Evolutionary conservation across 2,797 vertebrate species (phyloP), one percentile per base, ranked within the genome.

Genomic region (Crocidura indochinensis): DNA sequence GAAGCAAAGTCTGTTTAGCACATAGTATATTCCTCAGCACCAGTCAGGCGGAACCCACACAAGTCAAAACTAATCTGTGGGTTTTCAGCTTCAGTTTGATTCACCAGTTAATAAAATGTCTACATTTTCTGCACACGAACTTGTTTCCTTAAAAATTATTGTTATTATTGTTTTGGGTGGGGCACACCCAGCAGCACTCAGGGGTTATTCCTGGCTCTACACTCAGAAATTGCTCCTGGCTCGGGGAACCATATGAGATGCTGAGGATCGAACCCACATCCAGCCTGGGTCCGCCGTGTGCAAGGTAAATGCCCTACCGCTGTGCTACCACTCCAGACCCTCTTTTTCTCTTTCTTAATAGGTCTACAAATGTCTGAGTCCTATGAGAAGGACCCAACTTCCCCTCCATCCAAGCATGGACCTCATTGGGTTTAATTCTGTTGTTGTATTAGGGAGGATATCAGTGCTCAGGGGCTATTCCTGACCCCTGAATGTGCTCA

Each of bases 141-240:
- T n/a, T 64, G 20, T 84, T 51, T 65, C 60, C 64, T 91, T 8
- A 17, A 51, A 88, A 53, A 91, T 73, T 78, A 92, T 29, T 67
- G n/a, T 51, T 64, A 67, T 20, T 53, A 14, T 53, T 38, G 38
- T 38, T 38, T 38, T 38, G 38, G 38, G 38, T 38, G 38, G 38
- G 38, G 38, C 38, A 38, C 38, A 38, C 38, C 38, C 38, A 2
- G 38, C 5, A 5, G 38, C 38, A 38, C 38, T 38, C 38, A 38
- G 38, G 38, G 38, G 38, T 38, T 38, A 38, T 5, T 38, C 38
- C 38, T 38, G 38, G 38, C 38, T 38, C 38, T 38, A 38, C 5
- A 5, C 38, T 38, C 38, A 38, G 38, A 38, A 38, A 38, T 38
- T 5, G 38, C 5, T 38, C 38, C 38, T 38, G 38, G 38, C 38